Evolutionary conservation across 2,113 vertebrate genomes (phyloP), one percentile per base, ranked within the genome.

Genomic region (Halichoerus grypus): DNA sequence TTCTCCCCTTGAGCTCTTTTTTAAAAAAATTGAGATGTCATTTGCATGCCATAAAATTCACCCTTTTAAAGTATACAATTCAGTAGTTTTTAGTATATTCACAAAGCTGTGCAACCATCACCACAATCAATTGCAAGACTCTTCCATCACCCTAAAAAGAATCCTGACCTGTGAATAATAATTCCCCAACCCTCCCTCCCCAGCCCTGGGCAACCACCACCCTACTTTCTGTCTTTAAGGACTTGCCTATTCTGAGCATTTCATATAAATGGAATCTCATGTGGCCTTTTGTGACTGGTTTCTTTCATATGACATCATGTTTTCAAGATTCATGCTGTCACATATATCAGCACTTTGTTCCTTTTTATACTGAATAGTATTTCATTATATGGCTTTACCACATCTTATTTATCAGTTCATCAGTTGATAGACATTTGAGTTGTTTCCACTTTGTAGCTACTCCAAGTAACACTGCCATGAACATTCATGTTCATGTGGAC

Each of bases 281-380:
- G 21, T 91, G 46, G 46, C 31, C 49, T 39, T 88, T 63, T 76
- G 71, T 76, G n/a, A 39, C 74, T 69, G 63, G 3, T 36, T 67
- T 63, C 49, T 80, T 95, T 95, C 42, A 28, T 4, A 16, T 87
- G 59, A 21, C 31, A 22, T 18, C 33, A 15, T 65, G 15, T 90
- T 92, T 97, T 83, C 26, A 91, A 85, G 81, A 57, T 59, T 80
- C 28, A 24, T n/a, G 24, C 74, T 69, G 16, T 85, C 84, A 9
- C 57, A 49, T 51, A 26, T 9, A 46, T 46, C 46, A 21, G 7
- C 51, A 16, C 28, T 92, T 94, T 22, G 7, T 81, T 90, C 51
- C 63, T 95, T 61, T 85, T 79, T 82, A 69, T 91, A 74, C 15
- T 46, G 14, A 74, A 36, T 85, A 88, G 42, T 80, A 71, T 59